A percentile compares a stretch with the other conserved stretches of the same genome.
Evolutionary conservation across 2,888 invertebrate species (phyloP).

Genomic region (Pseudococcus longispinus): DNA sequence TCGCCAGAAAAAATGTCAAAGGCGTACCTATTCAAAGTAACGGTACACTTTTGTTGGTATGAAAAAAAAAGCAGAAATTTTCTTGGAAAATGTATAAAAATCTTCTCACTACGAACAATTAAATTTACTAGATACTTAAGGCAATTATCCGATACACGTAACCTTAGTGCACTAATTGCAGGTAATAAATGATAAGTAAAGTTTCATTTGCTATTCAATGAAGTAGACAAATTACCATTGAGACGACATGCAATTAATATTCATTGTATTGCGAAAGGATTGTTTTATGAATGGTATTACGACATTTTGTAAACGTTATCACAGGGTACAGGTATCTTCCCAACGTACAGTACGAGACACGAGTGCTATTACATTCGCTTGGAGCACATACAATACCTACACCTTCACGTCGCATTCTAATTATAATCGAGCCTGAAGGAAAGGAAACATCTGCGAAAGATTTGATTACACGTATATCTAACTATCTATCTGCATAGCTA

Average conservation of each 20-base stretch:
- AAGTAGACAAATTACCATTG: slow-evolving; percentile 12
- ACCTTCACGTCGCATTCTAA: not conserved
- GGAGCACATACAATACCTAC: not conserved
- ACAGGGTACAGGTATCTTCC: not conserved
- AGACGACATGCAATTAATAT: not conserved
- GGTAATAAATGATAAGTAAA: not conserved
- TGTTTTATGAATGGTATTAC: slow-evolving; percentile 13
- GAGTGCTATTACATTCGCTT: not conserved
- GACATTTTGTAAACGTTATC: slow-evolving; percentile 17
- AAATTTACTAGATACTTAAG: not conserved
- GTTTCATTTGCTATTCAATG: slow-evolving; percentile 11
- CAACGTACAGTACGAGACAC: not conserved
- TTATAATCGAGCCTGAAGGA: not conserved
- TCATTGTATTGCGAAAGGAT: slow-evolving; percentile 8
- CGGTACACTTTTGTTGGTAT: not conserved
- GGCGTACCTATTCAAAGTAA: no score
- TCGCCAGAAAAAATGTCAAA: no score
- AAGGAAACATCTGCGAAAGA: not conserved
- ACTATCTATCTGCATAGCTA: not conserved
- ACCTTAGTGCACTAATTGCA: not conserved
- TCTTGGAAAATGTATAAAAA: not conserved
- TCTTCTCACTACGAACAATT: not conserved
- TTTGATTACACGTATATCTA: not conserved
- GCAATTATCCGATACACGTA: not conserved
- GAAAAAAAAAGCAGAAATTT: not conserved